Evolutionary conservation across 2,113 vertebrate species (phyloP), one percentile per base, ranked within the genome.

Genomic region (Ptyas mucosa): DNA sequence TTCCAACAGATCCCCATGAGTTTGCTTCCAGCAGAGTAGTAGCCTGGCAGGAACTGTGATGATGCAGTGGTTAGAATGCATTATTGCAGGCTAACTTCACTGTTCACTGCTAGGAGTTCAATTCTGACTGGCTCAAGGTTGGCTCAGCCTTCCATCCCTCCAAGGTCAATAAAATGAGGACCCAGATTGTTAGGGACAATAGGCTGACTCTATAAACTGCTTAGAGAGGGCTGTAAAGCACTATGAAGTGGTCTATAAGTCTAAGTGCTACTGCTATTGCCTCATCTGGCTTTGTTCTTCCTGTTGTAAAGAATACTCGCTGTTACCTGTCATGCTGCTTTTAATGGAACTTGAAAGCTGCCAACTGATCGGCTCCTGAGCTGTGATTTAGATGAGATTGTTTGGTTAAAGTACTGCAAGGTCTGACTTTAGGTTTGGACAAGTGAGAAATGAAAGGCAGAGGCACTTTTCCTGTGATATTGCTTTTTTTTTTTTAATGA

Each of bases 1-100:
- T 92, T 93, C 75, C 92, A 87, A 94, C 91, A 96, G 91, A 94
- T 75, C 8, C 92, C 93, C 64, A 91, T 93, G 57, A 95, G 94
- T 88, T 51, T 39, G 0, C 94, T 95, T 94, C 93, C 94, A 95
- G 93, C 81, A 89, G 91, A 95, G 46, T 75, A 94, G n/a, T 29
- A 93, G 87, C 24, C 90, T 94, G 29, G 29, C 29, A 69, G 12
- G 5, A 64, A 12, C 23, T 9, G 0, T 24, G 23, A 9, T 58
- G 57, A 24, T 61, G 24, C 58, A 61, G 58, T 61, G 24, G 58
- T 61, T 61, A 61, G 61, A 24, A 69, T 69, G 29, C 12, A 69
- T 29, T 69, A 64, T 64, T n/a, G 11, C 26, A 69, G 61, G 61
- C 61, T 15, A 69, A n/a, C 29, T 61, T 69, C 29, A 15, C 64